Evolutionary conservation across 2,113 vertebrate genomes (phyloP), one percentile per base, ranked within the genome.

Genomic region (Tenebrosternarchus preto): DNA sequence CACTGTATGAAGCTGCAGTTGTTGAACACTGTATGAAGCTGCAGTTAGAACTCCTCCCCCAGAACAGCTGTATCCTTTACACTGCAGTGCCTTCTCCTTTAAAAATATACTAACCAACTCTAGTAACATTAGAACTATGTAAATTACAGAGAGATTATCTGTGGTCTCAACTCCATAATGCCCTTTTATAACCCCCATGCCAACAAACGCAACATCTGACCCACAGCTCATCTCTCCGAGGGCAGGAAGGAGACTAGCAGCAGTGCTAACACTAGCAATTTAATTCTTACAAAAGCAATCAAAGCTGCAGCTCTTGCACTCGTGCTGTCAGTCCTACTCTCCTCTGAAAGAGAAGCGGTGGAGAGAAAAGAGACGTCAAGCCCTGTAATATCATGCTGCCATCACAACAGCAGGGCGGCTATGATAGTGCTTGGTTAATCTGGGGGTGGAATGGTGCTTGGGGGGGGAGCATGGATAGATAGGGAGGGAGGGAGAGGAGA

Each of bases 281-380:
- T 81, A 69, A 69, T 50, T 69, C 75, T 63, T 68, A 73, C 72
- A 81, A 64, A 81, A 81, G 74, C 33, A 70, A 78, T 81, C 73
- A 66, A 75, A 67, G 33, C 61, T 39, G 17, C 46, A 66, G 29
- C 57, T 57, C 64, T 50, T 79, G 36, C 46, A 31, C 24, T 31
- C n/a, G 24, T 67, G 57, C 46, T 87, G 88, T 89, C 43, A 29
- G 19, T 46, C n/a, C n/a, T 56, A 39, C 46, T 87, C 88, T 89
- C 86, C 83, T 87, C 86, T 90, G 57, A 71, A 69, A 80, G 71
- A 66, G 72, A 15, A 31, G 4, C 75, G 27, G 50, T 67, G 3
- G 31, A 68, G 25, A 57, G 60, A 83, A 83, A 46, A 77, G 85
- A 86, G 80, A 89, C 22, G 85, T 88, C 85, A 87, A 87, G 88